These are phyloP conservation scores for Syrista parreyssii DNA, from an alignment of 2,888 invertebrate genomes.

Conservation along the genomic window DNA sequence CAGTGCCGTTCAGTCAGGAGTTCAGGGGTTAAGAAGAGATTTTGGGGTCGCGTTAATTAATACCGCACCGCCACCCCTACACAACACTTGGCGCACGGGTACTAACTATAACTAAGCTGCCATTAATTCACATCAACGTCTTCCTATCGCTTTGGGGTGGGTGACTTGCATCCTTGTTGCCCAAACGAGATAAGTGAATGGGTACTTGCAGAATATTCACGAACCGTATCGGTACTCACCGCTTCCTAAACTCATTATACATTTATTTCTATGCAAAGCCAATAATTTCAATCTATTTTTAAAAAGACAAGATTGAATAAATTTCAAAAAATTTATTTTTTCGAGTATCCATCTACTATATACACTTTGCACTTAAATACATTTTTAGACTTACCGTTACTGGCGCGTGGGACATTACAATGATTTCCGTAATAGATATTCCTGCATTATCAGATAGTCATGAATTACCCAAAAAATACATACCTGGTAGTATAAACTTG, in stretches of 20 bases:
- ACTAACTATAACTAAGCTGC: slow-evolving; percentile 59
- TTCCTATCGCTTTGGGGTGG: slow-evolving; percentile 54
- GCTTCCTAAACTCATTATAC: not conserved
- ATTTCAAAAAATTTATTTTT: not conserved
- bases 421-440: not conserved
- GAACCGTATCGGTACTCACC: not conserved
- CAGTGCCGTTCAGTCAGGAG: slow-evolving; percentile 46
- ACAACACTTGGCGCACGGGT: slow-evolving; percentile 33
- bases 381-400: not conserved
- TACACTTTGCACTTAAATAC: not conserved
- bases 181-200: slow-evolving; percentile 52
- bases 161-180: slow-evolving; percentile 63
- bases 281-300: not conserved
- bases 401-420: not conserved
- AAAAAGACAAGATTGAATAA: not conserved
- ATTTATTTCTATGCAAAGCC: not conserved
- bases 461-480: not conserved
- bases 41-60: slow-evolving; percentile 63
- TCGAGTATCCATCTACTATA: not conserved
- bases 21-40: slow-evolving; percentile 63
- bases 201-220: not conserved
- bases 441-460: not conserved
- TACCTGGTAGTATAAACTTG: not conserved
- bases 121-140: slow-evolving; percentile 67
- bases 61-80: slow-evolving; percentile 39